A percentile compares a stretch with the other conserved stretches of the same genome.
Evolutionary conservation across 1,140 invertebrate species (phyloP).

Genomic region (Drosophila ogumai): DNA sequence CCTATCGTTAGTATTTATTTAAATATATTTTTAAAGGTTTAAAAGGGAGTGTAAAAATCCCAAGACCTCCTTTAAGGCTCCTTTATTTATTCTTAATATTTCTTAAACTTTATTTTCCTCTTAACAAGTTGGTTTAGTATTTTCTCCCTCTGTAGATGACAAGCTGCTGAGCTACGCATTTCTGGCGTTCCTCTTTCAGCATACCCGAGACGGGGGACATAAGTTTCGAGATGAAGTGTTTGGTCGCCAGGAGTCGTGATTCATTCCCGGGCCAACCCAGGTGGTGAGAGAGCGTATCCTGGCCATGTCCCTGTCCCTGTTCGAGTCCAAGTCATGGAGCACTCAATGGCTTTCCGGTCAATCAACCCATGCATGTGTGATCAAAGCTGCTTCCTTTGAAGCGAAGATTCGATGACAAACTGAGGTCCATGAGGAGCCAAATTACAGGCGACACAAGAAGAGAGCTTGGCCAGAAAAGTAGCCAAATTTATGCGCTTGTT

Average conservation of each 20-base stretch:
- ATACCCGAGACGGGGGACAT: slow-evolving; percentile 5
- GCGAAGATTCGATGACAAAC: slow-evolving; percentile 32
- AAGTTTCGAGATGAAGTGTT: slow-evolving; percentile 31
- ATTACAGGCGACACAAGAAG: slow-evolving; percentile 62
- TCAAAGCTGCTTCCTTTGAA: slow-evolving; percentile 33
- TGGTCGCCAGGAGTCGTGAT: slow-evolving; percentile 25
- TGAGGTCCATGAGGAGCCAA: slow-evolving; percentile 34
- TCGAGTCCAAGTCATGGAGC: slow-evolving; percentile 3
- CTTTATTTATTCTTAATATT: background rate
- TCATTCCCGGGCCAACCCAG: slow-evolving; percentile 13
- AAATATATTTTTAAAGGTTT: background rate
- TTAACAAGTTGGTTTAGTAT: background rate
- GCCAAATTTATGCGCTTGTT: slow-evolving; percentile 77
- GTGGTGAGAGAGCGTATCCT: slow-evolving; percentile 3
- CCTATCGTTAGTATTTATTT: background rate
- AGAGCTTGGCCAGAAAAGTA: slow-evolving; percentile 7
- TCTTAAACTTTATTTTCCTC: no score
- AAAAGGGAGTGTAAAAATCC: background rate
- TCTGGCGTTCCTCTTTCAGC: slow-evolving; percentile 18
- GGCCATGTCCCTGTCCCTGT: background rate
- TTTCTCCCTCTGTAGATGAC: background rate
- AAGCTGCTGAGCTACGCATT: slow-evolving; percentile 49
- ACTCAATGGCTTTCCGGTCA: slow-evolving; percentile 56
- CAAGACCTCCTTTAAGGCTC: background rate
- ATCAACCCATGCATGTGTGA: slow-evolving; percentile 59